Evolutionary conservation across 2,797 vertebrate species (phyloP), one percentile per base, ranked within the genome.

Genomic region (Scyliorhinus canicula): DNA sequence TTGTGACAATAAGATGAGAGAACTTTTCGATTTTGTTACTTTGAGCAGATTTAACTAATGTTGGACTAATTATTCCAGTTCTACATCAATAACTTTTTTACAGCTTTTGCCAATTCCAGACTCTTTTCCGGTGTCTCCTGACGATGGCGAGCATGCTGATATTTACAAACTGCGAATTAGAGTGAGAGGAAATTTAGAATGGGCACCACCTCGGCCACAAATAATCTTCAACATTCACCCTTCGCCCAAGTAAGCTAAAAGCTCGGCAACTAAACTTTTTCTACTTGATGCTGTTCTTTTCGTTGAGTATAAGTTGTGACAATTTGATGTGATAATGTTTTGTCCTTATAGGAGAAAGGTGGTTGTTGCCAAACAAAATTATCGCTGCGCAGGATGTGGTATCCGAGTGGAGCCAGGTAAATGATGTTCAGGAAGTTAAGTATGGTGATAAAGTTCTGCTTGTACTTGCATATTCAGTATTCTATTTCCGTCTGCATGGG

Each of bases 191-290:
- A 99, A 99, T 96, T 97, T 99, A 95, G 99, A 99, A 95, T 99
- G 99, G 99, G 99, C 99, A 0, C 99, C 99, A 0, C 99, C 99
- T 0, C 97, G 99, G 85, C 99, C 99, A 0, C 99, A 99, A 96
- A 99, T 99, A 95, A 99, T 99, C 97, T 99, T 99, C 96, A 99
- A 99, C 63, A 96, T 99, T 95, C 99, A 99, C 95, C 97, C 98
- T 35, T 97, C 98, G 14, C 98, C 98, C n/a, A 98, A 98, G 99
- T 99, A 96, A 98, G 97, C 96, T 71, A 31, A 35, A 40, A 63
- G 1, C 60, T 91, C n/a, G 60, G n/a, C n/a, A n/a, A n/a, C 60
- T 65, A 26, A 47, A 8, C 0, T 28, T 74, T 63, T 6, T 40
- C 85, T 16, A 24, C 57, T 21, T 19, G 28, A 40, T 55, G 69